A percentile compares a stretch with the other conserved stretches of the same genome.
Conservation (phyloP, 2,888 invertebrate species). For the Andricus quercusramuli region DNA sequence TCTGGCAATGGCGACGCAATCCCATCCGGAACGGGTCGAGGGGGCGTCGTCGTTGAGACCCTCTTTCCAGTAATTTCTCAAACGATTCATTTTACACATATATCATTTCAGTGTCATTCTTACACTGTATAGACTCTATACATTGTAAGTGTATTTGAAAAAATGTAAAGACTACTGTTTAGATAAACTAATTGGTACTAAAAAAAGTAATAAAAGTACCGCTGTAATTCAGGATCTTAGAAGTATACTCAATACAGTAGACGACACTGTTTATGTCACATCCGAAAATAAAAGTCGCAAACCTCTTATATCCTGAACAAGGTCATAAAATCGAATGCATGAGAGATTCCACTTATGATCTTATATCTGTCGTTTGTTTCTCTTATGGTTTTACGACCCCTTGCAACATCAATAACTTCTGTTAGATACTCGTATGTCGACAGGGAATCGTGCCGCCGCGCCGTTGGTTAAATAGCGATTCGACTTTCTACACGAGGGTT, state of each 20-base stretch:
- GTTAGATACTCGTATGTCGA: constrained; percentile 18
- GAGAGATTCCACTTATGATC: constrained; percentile 26
- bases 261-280: not conserved
- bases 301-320: constrained; percentile 19
- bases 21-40: constrained; percentile 39
- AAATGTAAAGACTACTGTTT: not conserved
- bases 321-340: constrained; percentile 25
- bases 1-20: constrained; percentile 36
- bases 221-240: not conserved
- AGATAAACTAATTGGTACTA: too few relatives aligned
- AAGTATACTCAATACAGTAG: not conserved
- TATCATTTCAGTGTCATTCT: constrained; percentile 16
- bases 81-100: constrained; percentile 26
- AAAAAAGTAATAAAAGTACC: not conserved
- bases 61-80: constrained; percentile 38
- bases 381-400: constrained; percentile 9
- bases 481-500: constrained; percentile 48
- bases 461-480: constrained; percentile 38
- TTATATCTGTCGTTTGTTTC: constrained; percentile 36
- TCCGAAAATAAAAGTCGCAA: constrained; percentile 28
- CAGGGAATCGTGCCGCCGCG: constrained; percentile 28
- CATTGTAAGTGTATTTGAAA: not conserved
- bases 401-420: constrained; percentile 37
- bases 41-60: constrained; percentile 25
- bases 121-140: too few relatives aligned